Base-by-base conservation (phyloP, 37 sponge, comb jelly and placozoan genomes). In the Eunapius fragilis region DNA sequence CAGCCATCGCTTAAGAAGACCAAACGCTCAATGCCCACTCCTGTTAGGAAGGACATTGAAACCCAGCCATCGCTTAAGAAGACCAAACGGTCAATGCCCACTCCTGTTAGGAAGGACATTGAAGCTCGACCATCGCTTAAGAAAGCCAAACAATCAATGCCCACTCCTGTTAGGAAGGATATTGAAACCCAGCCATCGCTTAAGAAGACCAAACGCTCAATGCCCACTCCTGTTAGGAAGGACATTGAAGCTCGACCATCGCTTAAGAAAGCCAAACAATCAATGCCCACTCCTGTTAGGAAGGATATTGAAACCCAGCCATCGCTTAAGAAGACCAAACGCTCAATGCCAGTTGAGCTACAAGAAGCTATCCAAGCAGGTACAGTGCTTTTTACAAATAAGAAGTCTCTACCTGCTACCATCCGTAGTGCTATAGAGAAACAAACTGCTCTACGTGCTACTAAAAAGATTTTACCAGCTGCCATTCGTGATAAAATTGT, bases 41-140 rank as follows among this genome's bases (percentile, higher is more conserved):
- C 94, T 58, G 37, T 94, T 25, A 67, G 86, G 24, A 50, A 82
- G 31, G 76, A 91, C 24, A 94, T 94, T 27, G 58, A 94, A 32
- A 36, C 68, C 24, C 37, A 38, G 30, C 87, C 86, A 24, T 34
- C 76, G 0, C 85, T 94, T 31, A 25, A 80, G 12, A 87, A 81
- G 68, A 80, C 81, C 25, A 87, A 70, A 28, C 88, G 38, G 3
- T 30, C 77, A 3, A 35, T 91, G 74, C 74, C 92, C 31, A 94
- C 95, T n/a, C 95, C 95, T 26, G 67, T 94, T 31, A 41, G 84
- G n/a, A 76, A 87, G 77, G 88, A 78, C 10, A 94, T 94, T 75
- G 72, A 91, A 69, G 19, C 26, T 11, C 50, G 67, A 10, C 81
- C 78, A 69, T 7, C 80, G 2, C 85, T 94, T 28, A 37, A 83